Conservation (phyloP, 2,888 invertebrate species). For the Nycteola revayana region DNA sequence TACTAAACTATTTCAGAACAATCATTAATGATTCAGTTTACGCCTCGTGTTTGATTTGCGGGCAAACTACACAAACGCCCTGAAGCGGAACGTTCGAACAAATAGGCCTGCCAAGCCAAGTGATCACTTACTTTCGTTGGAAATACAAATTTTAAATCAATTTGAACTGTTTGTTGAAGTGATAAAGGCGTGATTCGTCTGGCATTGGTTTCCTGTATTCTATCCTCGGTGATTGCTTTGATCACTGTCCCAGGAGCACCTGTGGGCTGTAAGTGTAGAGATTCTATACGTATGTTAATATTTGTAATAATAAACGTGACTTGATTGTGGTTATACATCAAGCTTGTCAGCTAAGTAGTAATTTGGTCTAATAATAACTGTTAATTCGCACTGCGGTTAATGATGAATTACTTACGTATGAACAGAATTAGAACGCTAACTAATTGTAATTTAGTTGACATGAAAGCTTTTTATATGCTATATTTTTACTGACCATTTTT, state of each 20-base stretch:
- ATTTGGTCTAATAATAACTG: neutral
- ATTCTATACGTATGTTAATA: neutral
- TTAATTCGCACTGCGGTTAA: neutral
- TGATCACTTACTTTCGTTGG: slow-evolving; percentile 26
- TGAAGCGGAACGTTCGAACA: no score
- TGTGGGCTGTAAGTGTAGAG: slow-evolving; percentile 5
- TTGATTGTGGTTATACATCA: no score
- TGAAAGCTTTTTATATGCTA: no score
- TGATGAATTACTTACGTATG: no score
- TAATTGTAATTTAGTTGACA: no score
- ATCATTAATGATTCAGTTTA: no score
- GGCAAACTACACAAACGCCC: no score
- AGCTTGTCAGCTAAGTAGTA: neutral
- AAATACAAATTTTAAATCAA: slow-evolving; percentile 6
- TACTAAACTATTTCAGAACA: no score
- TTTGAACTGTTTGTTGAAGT: slow-evolving; percentile 17
- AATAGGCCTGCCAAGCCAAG: slow-evolving; percentile 15
- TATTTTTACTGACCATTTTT: no score
- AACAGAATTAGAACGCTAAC: no score
- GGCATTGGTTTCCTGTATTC: slow-evolving; percentile 9
- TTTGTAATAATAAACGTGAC: no score
- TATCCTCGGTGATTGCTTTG: slow-evolving; percentile 31
- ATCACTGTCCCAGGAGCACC: slow-evolving; percentile 39
- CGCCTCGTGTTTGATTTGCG: no score
- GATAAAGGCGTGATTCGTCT: slow-evolving; percentile 15